These are phyloP conservation scores for Calonectris borealis DNA, from an alignment of 2,113 vertebrate species.

Conservation along the genomic window DNA sequence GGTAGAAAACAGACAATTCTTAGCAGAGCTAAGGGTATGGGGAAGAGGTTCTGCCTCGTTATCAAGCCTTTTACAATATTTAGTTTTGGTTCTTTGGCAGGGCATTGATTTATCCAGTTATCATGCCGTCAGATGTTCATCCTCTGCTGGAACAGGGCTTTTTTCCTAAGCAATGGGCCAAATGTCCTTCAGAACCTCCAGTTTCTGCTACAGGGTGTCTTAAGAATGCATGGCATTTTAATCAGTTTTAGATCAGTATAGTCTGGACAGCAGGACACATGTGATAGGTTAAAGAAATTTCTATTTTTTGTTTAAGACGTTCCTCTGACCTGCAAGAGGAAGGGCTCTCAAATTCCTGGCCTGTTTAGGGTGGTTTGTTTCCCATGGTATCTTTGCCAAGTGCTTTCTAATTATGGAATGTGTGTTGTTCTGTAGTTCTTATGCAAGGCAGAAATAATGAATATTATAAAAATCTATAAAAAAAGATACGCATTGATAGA, in stretches of 20 bases:
- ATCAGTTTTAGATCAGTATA: neutral
- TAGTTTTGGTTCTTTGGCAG: neutral
- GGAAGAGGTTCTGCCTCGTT: neutral
- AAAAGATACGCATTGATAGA: neutral
- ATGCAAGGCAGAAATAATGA: neutral
- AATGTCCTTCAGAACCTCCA: neutral
- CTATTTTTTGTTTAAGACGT: neutral
- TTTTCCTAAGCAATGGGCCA: neutral
- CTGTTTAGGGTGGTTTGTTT: conserved; percentile 47
- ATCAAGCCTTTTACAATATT: neutral
- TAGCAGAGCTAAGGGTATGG: neutral
- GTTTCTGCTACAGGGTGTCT: neutral
- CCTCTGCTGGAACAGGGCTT: neutral
- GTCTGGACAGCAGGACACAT: neutral
- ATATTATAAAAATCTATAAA: neutral
- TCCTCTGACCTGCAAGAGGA: conserved; percentile 35
- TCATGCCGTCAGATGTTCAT: neutral
- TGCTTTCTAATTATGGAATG: conserved; percentile 60
- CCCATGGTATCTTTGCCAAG: conserved; percentile 58
- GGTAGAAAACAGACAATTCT: neutral
- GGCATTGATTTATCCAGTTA: neutral
- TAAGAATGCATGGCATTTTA: neutral
- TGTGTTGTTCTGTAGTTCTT: conserved; percentile 6
- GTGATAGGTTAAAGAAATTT: conserved; percentile 1
- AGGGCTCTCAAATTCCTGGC: conserved; percentile 41